phyloP scores from a whole-genome alignment of 2,113 vertebrate species.

The Apistogramma diplotaenia region DNA sequence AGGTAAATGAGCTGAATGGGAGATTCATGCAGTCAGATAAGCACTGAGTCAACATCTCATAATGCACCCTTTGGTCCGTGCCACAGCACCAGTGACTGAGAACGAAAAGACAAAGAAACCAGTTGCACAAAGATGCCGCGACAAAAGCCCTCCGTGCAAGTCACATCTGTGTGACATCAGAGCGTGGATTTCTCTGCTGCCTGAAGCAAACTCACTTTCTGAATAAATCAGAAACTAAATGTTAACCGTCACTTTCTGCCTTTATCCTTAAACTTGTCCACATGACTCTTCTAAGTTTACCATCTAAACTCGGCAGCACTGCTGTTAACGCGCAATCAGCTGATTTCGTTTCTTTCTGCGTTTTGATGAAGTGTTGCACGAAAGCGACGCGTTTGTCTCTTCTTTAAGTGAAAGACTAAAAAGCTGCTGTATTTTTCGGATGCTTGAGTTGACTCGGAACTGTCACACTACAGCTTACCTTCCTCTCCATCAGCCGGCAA shows the following conservation, averaged over 20 bases:
- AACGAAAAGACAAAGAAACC: constrained; percentile 62
- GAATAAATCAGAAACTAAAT: background rate
- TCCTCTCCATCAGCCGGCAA: background rate
- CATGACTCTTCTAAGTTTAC: background rate
- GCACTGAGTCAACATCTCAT: background rate
- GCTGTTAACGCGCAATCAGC: background rate
- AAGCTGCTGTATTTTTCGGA: background rate
- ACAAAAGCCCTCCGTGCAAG: constrained; percentile 6
- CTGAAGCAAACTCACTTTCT: background rate
- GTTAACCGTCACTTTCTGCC: background rate
- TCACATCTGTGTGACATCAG: background rate
- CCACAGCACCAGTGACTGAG: background rate
- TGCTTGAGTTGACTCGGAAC: background rate
- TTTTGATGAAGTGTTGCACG: background rate
- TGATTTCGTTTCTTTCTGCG: background rate
- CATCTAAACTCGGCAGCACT: background rate
- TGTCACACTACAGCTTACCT: background rate
- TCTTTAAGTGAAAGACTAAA: background rate
- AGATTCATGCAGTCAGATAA: constrained; percentile 1
- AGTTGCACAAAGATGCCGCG: constrained; percentile 58
- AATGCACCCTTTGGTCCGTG: constrained; percentile 7
- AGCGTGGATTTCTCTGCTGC: background rate
- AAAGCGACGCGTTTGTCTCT: background rate
- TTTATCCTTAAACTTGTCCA: background rate
- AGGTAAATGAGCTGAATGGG: background rate